Conservation (phyloP, 2,797 vertebrate species). For the Manis javanica region DNA sequence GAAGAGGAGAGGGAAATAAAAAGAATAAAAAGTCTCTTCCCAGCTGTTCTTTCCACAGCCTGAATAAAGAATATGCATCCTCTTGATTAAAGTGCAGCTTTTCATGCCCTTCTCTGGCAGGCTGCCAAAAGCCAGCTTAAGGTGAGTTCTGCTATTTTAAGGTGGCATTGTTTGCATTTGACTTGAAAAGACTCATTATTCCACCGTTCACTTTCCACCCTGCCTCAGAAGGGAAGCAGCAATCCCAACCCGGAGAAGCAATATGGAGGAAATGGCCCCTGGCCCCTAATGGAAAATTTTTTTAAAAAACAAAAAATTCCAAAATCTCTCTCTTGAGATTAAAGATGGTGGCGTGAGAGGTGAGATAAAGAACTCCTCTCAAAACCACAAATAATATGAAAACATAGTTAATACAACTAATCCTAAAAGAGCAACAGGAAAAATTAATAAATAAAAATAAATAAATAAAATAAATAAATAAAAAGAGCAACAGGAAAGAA, state of each 20-base stretch:
- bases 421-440: too few relatives aligned
- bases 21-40: conserved; percentile 78
- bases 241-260: conserved; percentile 22
- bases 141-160: conserved; percentile 85
- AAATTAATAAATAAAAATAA: too few relatives aligned
- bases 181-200: conserved; percentile 40
- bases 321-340: too few relatives aligned
- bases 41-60: conserved; percentile 80
- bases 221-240: background rate
- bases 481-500: too few relatives aligned
- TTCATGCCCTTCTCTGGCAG: conserved; percentile 83
- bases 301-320: background rate
- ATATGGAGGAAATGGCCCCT: conserved; percentile 21
- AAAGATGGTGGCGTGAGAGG: too few relatives aligned
- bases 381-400: too few relatives aligned
- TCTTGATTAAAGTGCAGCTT: conserved; percentile 87
- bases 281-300: background rate
- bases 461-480: too few relatives aligned
- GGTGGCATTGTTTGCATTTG: conserved; percentile 79
- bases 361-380: too few relatives aligned
- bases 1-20: conserved; percentile 67
- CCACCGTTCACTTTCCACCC: conserved; percentile 17
- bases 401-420: too few relatives aligned
- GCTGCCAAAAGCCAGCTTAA: conserved; percentile 86
- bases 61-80: conserved; percentile 81